phyloP scores from a whole-genome alignment of 2,797 vertebrate species.

The Natrix natrix region DNA sequence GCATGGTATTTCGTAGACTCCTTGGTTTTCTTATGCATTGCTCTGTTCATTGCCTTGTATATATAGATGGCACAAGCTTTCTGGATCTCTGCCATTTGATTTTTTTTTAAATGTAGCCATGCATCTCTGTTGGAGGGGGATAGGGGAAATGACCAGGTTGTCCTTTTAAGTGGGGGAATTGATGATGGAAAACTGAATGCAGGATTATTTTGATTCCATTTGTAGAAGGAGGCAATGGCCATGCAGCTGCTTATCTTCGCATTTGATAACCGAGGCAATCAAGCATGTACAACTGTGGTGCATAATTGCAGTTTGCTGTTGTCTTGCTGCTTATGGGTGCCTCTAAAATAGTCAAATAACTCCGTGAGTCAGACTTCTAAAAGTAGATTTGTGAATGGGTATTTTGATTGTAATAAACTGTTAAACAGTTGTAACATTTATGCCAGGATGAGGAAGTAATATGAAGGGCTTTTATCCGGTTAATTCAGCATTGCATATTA shows the following conservation, averaged over 20 bases:
- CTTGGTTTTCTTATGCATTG: not conserved
- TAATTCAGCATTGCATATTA: not conserved
- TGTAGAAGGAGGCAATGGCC: not conserved
- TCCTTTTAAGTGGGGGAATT: not conserved
- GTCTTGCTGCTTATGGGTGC: not conserved
- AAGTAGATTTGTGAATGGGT: not conserved
- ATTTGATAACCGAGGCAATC: not conserved
- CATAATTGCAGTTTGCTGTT: not conserved
- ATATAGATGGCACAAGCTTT: not conserved
- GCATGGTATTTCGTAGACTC: no score
- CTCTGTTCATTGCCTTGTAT: not conserved
- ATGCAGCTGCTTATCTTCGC: not conserved
- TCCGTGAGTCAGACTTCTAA: not conserved
- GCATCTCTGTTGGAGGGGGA: not conserved
- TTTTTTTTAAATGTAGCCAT: not conserved
- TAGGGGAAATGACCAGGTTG: not conserved
- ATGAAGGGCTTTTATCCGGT: not conserved
- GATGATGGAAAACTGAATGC: not conserved
- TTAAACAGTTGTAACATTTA: not conserved
- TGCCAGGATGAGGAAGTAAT: not conserved
- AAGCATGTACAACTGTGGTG: not conserved
- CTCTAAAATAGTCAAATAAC: not conserved
- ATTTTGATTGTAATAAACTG: not conserved
- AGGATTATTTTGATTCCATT: not conserved
- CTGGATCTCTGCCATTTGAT: not conserved